Evolutionary conservation across 2,888 invertebrate genomes (phyloP).

Genomic region (Anthrax anthrax): DNA sequence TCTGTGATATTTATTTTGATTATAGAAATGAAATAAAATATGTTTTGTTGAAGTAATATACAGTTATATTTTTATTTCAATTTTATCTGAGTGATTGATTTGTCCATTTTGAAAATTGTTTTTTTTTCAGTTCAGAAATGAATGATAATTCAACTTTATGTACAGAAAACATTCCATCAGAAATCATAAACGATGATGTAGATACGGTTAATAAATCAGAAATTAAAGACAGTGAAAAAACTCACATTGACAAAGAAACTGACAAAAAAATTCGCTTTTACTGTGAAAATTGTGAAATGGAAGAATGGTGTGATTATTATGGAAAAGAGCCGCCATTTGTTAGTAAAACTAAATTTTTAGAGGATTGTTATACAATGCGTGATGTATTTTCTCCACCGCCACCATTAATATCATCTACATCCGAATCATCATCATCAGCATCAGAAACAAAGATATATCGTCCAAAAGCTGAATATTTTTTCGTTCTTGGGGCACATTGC

Average conservation of each 20-base stretch:
- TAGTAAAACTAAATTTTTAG: conserved; percentile 48
- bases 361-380: conserved; percentile 65
- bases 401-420: conserved; percentile 6
- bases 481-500: conserved; percentile 61
- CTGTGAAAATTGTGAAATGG: conserved; percentile 50
- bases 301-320: conserved; percentile 60
- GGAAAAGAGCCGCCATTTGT: conserved; percentile 62
- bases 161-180: no score
- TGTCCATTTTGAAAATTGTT: no score
- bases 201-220: no score
- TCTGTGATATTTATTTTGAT: neutral
- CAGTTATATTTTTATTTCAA: no score
- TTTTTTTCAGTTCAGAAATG: no score
- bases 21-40: neutral
- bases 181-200: no score
- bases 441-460: conserved; percentile 18
- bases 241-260: neutral
- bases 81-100: no score
- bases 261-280: conserved; percentile 27
- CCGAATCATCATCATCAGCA: no score
- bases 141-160: no score
- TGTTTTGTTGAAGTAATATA: no score
- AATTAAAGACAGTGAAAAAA: neutral
- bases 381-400: conserved; percentile 66
- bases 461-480: conserved; percentile 57